These are phyloP conservation scores for Neodiprion pinetum DNA, from an alignment of 1,140 invertebrate genomes.

Conservation along the genomic window DNA sequence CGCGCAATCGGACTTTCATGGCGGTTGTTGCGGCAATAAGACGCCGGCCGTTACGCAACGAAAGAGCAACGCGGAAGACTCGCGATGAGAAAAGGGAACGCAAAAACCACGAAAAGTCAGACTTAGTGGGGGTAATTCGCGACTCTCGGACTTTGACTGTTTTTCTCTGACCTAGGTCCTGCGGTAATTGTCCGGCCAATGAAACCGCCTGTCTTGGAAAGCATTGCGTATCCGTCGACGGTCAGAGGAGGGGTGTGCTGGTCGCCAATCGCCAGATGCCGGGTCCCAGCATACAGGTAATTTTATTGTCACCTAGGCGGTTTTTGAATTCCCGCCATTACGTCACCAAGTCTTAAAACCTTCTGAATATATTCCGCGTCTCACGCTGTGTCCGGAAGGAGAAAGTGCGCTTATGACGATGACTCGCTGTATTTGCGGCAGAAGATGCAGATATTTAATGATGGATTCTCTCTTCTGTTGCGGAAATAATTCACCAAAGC, in stretches of 20 bases:
- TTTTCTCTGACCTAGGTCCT: conserved; percentile 56
- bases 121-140: no score
- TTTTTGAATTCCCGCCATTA: no score
- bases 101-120: conserved; percentile 1
- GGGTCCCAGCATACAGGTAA: conserved; percentile 80
- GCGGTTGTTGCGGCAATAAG: not conserved
- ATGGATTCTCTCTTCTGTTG: no score
- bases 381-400: not conserved
- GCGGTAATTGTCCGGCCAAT: conserved; percentile 72
- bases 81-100: not conserved
- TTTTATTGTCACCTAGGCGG: not conserved
- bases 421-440: no score
- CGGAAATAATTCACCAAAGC: no score
- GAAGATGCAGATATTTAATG: no score
- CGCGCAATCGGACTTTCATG: not conserved
- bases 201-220: conserved; percentile 66
- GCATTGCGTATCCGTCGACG: conserved; percentile 76
- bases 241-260: conserved; percentile 72
- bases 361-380: no score
- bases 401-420: no score
- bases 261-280: conserved; percentile 83
- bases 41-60: conserved; percentile 4
- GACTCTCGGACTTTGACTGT: no score
- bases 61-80: not conserved
- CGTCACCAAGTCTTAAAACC: no score